Conservation (phyloP, 2,888 invertebrate species). For the Apodemia mormo region DNA sequence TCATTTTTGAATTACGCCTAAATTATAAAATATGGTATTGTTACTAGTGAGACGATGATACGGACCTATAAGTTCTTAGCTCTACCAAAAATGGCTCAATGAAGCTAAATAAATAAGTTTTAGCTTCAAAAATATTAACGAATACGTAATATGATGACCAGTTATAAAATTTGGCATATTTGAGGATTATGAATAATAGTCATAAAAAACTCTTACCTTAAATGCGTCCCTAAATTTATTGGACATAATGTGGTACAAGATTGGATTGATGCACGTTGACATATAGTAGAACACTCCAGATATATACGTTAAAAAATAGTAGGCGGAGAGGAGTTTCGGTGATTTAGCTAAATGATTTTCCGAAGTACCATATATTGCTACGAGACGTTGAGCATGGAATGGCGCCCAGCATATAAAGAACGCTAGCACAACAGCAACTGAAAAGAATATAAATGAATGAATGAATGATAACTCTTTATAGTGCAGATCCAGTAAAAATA, state of each 20-base stretch:
- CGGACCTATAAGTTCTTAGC: too few relatives aligned
- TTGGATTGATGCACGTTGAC: slow-evolving; percentile 95
- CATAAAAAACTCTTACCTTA: slow-evolving; percentile 82
- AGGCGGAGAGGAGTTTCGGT: slow-evolving; percentile 78
- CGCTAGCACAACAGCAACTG: slow-evolving; percentile 94
- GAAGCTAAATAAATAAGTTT: too few relatives aligned
- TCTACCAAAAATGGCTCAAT: too few relatives aligned
- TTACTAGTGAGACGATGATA: too few relatives aligned
- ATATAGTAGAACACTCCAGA: slow-evolving; percentile 95
- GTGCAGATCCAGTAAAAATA: too few relatives aligned
- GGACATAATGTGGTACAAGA: slow-evolving; percentile 97
- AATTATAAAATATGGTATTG: too few relatives aligned
- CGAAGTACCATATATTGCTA: slow-evolving; percentile 87
- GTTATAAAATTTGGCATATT: too few relatives aligned
- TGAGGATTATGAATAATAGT: background rate
- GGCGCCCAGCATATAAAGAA: slow-evolving; percentile 96
- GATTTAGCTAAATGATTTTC: slow-evolving; percentile 63
- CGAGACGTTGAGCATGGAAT: slow-evolving; percentile 94
- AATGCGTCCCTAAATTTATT: slow-evolving; percentile 96
- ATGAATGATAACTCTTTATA: too few relatives aligned
- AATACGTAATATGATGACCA: too few relatives aligned
- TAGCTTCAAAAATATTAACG: too few relatives aligned
- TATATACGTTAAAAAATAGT: slow-evolving; percentile 87
- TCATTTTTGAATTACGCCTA: too few relatives aligned
- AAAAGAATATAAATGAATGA: slow-evolving; percentile 16